Evolutionary conservation across 2,113 vertebrate genomes (phyloP).

Genomic region (Peucedramus taeniatus): DNA sequence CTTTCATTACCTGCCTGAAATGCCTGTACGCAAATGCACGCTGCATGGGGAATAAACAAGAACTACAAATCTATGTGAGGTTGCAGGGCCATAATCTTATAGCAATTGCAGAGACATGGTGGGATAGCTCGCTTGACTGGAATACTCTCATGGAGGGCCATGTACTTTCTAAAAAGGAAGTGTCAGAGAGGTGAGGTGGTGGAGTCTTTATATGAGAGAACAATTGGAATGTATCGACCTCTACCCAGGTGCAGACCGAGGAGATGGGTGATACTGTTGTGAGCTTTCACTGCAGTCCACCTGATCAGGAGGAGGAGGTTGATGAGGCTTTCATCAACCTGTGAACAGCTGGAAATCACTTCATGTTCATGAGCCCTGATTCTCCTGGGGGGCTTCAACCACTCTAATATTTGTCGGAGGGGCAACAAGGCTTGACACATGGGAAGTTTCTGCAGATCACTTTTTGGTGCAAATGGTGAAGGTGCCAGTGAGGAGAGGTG

Average conservation of each 20-base stretch:
- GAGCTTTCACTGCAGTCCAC: neutral
- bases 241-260: accelerated
- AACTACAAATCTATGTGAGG: neutral
- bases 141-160: neutral
- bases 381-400: neutral
- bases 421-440: too few species aligned
- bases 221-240: neutral
- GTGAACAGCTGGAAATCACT: neutral
- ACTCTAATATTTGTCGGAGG: neutral
- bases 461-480: neutral
- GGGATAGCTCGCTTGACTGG: neutral
- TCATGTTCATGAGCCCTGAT: accelerated
- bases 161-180: neutral
- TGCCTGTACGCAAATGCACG: neutral
- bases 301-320: neutral
- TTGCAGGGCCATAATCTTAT: neutral
- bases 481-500: neutral
- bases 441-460: neutral
- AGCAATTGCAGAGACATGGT: neutral
- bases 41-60: neutral
- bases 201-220: neutral
- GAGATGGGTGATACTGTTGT: neutral
- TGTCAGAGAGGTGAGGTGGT: neutral
- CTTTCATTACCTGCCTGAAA: neutral
- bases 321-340: neutral